Evolutionary conservation across 2,888 invertebrate genomes (phyloP).

Genomic region (Cantharis lateralis): DNA sequence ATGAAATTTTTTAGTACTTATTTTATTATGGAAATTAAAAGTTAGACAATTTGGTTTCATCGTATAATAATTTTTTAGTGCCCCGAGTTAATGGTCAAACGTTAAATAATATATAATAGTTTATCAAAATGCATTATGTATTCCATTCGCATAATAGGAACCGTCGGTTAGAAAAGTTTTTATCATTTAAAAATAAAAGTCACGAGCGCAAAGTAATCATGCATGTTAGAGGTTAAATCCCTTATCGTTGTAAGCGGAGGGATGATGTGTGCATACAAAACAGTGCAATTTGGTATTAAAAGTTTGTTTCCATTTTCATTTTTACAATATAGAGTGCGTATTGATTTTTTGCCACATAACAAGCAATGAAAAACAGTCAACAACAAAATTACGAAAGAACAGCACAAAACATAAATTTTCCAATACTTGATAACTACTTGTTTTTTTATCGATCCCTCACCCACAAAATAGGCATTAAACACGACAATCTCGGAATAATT

Average conservation of each 20-base stretch:
- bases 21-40: not conserved
- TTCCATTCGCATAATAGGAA: constrained; percentile 23
- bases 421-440: not conserved
- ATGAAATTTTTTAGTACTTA: not conserved
- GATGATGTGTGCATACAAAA: constrained; percentile 50
- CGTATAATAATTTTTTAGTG: not conserved
- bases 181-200: constrained; percentile 54
- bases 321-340: constrained; percentile 11
- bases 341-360: constrained; percentile 6
- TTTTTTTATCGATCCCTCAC: constrained; percentile 16
- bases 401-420: constrained; percentile 2
- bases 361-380: not conserved
- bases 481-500: constrained; percentile 21
- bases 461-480: constrained; percentile 13
- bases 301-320: constrained; percentile 21
- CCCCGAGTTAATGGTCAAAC: not conserved
- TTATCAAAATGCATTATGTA: constrained; percentile 26
- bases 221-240: constrained; percentile 54
- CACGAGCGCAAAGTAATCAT: constrained; percentile 53
- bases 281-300: constrained; percentile 29
- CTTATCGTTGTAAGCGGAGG: constrained; percentile 51
- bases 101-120: constrained; percentile 7
- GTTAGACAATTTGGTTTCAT: not conserved
- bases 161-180: constrained; percentile 45
- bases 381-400: constrained; percentile 9